A percentile compares a stretch with the other conserved stretches of the same genome.
phyloP scores from a whole-genome alignment of 1,140 invertebrate genomes.

The Conus betulinus region DNA sequence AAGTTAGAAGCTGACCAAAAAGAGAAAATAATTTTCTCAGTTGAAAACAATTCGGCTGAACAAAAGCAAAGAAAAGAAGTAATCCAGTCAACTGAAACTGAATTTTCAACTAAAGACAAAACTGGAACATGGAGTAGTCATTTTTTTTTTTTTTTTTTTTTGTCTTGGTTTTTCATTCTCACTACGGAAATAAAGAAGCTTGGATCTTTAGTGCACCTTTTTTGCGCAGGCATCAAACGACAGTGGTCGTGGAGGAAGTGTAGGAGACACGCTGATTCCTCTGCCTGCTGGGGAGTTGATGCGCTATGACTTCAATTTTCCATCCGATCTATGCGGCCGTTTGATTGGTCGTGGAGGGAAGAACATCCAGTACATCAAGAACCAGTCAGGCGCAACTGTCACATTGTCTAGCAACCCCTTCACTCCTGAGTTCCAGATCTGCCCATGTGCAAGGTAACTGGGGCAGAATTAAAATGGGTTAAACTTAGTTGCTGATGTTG shows the following conservation, averaged over 20 bases:
- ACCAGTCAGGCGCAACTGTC: conserved; percentile 86
- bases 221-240: conserved; percentile 82
- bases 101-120: too few species aligned
- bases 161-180: too few species aligned
- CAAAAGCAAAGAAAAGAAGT: too few species aligned
- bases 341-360: conserved; percentile 90
- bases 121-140: too few species aligned
- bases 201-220: too few species aligned
- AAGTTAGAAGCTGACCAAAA: too few species aligned
- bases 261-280: conserved; percentile 75
- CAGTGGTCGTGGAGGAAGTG: conserved; percentile 85
- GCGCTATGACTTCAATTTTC: conserved; percentile 87
- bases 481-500: not conserved
- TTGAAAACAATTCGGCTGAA: too few species aligned
- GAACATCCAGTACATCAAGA: conserved; percentile 88
- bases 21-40: too few species aligned
- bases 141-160: too few species aligned
- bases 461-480: not conserved
- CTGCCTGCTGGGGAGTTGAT: conserved; percentile 29
- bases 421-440: conserved; percentile 86
- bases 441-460: conserved; percentile 85
- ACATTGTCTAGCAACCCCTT: conserved; percentile 85
- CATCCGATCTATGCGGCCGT: conserved; percentile 85
- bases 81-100: too few species aligned
- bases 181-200: too few species aligned